phyloP scores from a whole-genome alignment of 2,113 vertebrate genomes.

The Anolis carolinensis region DNA sequence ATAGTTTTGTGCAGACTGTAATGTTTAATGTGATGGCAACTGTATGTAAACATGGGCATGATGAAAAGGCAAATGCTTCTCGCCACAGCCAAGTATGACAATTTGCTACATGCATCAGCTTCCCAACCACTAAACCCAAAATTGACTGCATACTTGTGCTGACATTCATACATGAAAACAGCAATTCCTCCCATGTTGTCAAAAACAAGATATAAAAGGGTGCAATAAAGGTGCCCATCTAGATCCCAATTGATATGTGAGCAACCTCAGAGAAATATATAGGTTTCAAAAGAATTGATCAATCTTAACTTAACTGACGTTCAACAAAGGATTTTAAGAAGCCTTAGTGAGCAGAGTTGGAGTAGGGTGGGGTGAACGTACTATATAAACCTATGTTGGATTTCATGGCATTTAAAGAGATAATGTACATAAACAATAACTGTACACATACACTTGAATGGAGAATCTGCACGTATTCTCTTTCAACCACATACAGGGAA shows the following conservation, averaged over 20 bases:
- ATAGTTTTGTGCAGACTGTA: rapidly evolving
- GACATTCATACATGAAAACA: not conserved
- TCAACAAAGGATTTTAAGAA: not conserved
- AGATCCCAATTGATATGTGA: not conserved
- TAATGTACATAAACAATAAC: not conserved
- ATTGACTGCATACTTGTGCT: not conserved
- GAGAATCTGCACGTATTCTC: not conserved
- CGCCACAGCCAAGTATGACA: not conserved
- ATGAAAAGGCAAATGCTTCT: not conserved
- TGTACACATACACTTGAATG: not conserved
- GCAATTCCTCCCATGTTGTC: not conserved
- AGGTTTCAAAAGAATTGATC: not conserved
- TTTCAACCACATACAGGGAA: not conserved
- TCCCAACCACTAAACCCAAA: not conserved
- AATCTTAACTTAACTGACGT: not conserved
- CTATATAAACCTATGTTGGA: not conserved
- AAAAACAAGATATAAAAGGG: not conserved
- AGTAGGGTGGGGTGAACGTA: too few relatives aligned
- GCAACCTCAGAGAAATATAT: not conserved
- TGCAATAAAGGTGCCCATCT: not conserved
- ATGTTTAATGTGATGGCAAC: not conserved
- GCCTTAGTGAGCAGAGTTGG: too few relatives aligned
- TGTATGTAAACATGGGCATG: not conserved
- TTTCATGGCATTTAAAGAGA: not conserved
- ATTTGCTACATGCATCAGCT: not conserved